Evolutionary conservation across 2,888 invertebrate genomes (phyloP), one percentile per base, ranked within the genome.

Genomic region (Homarus gammarus): DNA sequence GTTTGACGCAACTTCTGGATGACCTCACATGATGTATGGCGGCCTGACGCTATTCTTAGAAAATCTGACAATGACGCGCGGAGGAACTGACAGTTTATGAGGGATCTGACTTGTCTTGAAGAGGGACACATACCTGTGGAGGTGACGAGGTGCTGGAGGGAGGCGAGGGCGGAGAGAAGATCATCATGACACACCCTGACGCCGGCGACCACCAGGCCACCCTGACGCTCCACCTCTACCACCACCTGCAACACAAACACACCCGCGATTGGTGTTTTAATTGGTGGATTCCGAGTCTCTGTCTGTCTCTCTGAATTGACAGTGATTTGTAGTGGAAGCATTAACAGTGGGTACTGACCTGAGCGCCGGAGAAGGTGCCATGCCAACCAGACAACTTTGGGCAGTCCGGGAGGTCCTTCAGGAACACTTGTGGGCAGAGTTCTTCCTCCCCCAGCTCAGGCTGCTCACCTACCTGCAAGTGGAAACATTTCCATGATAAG

Each of bases 51-150:
- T n/a, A n/a, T n/a, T n/a, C n/a, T n/a, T n/a, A n/a, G n/a, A n/a
- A n/a, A n/a, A n/a, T n/a, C n/a, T n/a, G n/a, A n/a, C n/a, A n/a
- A n/a, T n/a, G n/a, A n/a, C n/a, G n/a, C n/a, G n/a, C n/a, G n/a
- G n/a, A n/a, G n/a, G n/a, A n/a, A n/a, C n/a, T n/a, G n/a, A n/a
- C n/a, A n/a, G n/a, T n/a, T n/a, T n/a, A n/a, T n/a, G n/a, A n/a
- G n/a, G n/a, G n/a, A n/a, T n/a, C n/a, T n/a, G n/a, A n/a, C n/a
- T n/a, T n/a, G n/a, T n/a, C n/a, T n/a, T n/a, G n/a, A n/a, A n/a
- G n/a, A n/a, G n/a, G n/a, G n/a, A n/a, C n/a, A n/a, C n/a, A n/a
- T 38, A 87, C 89, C 89, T 83, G 89, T 72, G 15, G 89, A 84
- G 18, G 77, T 49, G 18, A 78, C 89, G 70, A 89, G 89, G 38